Percentiles rank a stretch among this genome's conserved stretches.
Conservation (phyloP, 2,888 invertebrate genomes). For the Eugnorisma glareosa region DNA sequence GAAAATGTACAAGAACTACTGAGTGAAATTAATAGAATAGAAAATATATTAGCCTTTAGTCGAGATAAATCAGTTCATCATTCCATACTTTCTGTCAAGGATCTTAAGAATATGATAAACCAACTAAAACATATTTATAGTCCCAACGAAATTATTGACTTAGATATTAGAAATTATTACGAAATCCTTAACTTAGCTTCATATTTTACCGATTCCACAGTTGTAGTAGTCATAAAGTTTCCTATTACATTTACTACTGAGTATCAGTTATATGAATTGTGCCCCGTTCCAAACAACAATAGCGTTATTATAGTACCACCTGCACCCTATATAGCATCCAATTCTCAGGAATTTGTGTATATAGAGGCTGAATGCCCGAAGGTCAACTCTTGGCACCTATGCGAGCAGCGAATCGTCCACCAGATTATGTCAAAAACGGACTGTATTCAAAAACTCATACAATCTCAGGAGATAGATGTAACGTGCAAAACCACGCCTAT, state of each 20-base stretch:
- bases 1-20: too few species aligned
- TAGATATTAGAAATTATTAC: not conserved
- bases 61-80: too few species aligned
- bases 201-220: conserved; percentile 8
- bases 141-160: too few species aligned
- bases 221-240: conserved; percentile 14
- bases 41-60: too few species aligned
- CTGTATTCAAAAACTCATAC: too few species aligned
- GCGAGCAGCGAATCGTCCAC: not conserved
- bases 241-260: conserved; percentile 6
- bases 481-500: conserved; percentile 4
- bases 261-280: conserved; percentile 4
- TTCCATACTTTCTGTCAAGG: too few species aligned
- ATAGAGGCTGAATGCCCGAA: conserved; percentile 10
- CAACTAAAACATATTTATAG: too few species aligned
- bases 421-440: too few species aligned
- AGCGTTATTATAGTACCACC: not conserved
- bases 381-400: conserved; percentile 7
- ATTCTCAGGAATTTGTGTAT: conserved; percentile 6
- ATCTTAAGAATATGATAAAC: too few species aligned
- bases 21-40: too few species aligned
- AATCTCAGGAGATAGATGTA: not conserved
- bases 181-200: conserved; percentile 1
- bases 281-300: not conserved
- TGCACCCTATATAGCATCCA: conserved; percentile 6